A percentile compares a stretch with the other conserved stretches of the same genome.
phyloP scores from a whole-genome alignment of 2,888 invertebrate genomes.

The Parnassius mnemosyne region DNA sequence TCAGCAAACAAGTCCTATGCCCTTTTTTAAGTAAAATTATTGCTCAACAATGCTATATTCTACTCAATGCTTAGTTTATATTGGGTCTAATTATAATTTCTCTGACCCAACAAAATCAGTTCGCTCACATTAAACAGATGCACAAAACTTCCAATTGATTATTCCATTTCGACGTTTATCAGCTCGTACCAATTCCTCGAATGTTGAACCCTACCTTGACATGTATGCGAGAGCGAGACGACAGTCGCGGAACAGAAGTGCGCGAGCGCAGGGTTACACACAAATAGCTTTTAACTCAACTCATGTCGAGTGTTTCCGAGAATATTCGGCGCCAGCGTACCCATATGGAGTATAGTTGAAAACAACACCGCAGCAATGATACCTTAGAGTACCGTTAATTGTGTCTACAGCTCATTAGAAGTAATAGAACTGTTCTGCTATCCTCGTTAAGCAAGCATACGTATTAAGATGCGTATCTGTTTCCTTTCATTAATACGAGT shows the following conservation, averaged over 20 bases:
- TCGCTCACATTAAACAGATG: conserved; percentile 65
- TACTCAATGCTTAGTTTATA: conserved; percentile 16
- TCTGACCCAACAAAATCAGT: conserved; percentile 62
- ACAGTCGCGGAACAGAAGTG: conserved; percentile 65
- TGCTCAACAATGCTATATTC: not conserved
- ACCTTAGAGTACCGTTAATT: conserved; percentile 42
- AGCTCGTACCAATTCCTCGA: conserved; percentile 70
- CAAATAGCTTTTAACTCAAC: conserved; percentile 69
- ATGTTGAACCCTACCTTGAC: conserved; percentile 80
- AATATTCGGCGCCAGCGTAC: conserved; percentile 48
- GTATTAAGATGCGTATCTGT: conserved; percentile 43
- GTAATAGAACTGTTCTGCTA: conserved; percentile 33
- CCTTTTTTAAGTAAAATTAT: not conserved
- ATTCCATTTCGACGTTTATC: conserved; percentile 56
- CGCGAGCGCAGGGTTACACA: conserved; percentile 69
- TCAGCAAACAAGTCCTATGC: conserved; percentile 51
- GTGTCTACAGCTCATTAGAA: conserved; percentile 33
- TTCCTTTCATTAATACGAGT: conserved; percentile 54
- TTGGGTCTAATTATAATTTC: conserved; percentile 8
- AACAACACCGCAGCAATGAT: conserved; percentile 29
- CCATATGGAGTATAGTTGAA: conserved; percentile 31
- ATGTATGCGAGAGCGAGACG: conserved; percentile 72
- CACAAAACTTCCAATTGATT: conserved; percentile 42
- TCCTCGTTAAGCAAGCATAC: conserved; percentile 36
- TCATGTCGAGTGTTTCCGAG: conserved; percentile 66